Conservation (phyloP, 2,888 invertebrate species). For the Protodeltote pygarga region DNA sequence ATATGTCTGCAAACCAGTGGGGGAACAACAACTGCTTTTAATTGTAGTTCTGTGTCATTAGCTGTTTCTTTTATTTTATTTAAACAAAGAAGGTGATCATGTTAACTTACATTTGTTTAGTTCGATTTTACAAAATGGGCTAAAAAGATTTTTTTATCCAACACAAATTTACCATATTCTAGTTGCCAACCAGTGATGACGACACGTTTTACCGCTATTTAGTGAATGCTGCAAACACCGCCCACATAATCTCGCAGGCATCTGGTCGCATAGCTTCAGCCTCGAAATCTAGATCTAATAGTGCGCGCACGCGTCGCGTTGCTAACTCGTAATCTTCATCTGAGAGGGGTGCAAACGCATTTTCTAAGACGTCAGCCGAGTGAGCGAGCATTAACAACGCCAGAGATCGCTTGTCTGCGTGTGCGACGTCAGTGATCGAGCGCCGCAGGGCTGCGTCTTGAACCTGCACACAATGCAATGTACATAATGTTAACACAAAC, state of each 20-base stretch:
- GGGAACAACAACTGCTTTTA: no score
- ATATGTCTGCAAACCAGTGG: constrained; percentile 17
- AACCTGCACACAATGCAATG: constrained; percentile 88
- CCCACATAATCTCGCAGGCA: constrained; percentile 98
- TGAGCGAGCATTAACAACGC: constrained; percentile 98
- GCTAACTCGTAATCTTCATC: constrained; percentile 99
- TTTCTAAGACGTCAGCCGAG: constrained; percentile 99
- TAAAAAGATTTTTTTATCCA: constrained; percentile 42
- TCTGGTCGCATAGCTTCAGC: constrained; percentile 97
- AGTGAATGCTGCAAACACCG: constrained; percentile 99
- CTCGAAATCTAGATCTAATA: constrained; percentile 98
- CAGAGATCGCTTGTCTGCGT: constrained; percentile 98
- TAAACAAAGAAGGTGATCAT: constrained; percentile 14
- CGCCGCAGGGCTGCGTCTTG: constrained; percentile 98
- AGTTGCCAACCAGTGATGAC: constrained; percentile 49
- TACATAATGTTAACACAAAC: background rate
- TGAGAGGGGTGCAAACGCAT: constrained; percentile 98
- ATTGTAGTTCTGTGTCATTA: constrained; percentile 15
- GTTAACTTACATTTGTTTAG: constrained; percentile 41
- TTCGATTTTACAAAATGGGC: constrained; percentile 45
- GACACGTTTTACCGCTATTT: constrained; percentile 90
- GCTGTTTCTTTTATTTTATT: constrained; percentile 18
- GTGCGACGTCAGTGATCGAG: constrained; percentile 98
- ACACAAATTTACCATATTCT: constrained; percentile 51
- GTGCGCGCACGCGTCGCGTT: constrained; percentile 97